Percentiles rank a stretch among this genome's conserved stretches.
Conservation (phyloP, 1,140 invertebrate genomes). For the Leptinotarsa defecta region DNA sequence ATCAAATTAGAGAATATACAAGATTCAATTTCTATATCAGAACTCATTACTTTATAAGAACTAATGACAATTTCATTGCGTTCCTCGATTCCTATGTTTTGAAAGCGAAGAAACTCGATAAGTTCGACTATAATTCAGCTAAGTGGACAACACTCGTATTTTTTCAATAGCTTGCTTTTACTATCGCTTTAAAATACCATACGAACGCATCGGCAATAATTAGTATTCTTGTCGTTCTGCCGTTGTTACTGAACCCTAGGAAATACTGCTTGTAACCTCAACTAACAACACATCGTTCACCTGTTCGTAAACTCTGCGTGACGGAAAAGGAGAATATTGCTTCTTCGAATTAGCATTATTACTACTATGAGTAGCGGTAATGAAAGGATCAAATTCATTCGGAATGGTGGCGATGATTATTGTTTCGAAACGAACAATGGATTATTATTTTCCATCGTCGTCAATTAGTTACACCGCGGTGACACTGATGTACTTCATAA, state of each 20-base stretch:
- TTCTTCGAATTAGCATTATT: conserved; percentile 1
- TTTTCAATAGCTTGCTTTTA: not conserved
- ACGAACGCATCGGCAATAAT: not conserved
- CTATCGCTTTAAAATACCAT: not conserved
- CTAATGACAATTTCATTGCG: no score
- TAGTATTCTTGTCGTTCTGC: not conserved
- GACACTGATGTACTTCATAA: no score
- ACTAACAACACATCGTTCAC: not conserved
- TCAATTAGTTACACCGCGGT: no score
- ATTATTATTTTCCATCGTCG: not conserved
- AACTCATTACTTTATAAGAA: no score
- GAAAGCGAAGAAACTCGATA: no score
- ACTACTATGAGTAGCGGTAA: not conserved
- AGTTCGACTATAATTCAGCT: no score
- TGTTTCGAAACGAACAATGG: not conserved
- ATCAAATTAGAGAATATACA: no score
- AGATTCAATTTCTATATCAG: no score
- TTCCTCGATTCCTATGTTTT: no score
- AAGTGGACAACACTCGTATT: not conserved
- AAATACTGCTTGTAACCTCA: conserved; percentile 3
- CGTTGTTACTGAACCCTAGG: not conserved
- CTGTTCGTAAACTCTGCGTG: not conserved
- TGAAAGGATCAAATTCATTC: not conserved
- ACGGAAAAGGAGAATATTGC: not conserved
- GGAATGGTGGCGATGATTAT: not conserved